Conservation (phyloP, 2,888 invertebrate genomes). For the Drosophila prolongata region DNA sequence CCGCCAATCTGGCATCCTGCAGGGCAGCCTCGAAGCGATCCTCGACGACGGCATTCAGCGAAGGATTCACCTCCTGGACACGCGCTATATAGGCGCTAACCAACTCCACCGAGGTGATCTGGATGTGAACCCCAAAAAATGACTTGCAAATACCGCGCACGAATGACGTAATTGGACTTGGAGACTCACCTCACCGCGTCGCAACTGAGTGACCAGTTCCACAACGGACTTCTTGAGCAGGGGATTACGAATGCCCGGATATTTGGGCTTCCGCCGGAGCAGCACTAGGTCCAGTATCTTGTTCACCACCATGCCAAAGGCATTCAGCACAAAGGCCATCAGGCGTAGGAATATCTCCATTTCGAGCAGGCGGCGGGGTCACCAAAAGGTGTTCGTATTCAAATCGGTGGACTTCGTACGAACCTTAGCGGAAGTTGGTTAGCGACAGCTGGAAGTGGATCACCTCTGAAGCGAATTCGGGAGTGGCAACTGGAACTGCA, state of each 20-base stretch:
- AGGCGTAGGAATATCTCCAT: conserved; percentile 73
- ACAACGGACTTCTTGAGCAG: conserved; percentile 69
- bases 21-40: conserved; percentile 88
- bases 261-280: conserved; percentile 57
- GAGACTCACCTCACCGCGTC: conserved; percentile 66
- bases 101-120: conserved; percentile 88
- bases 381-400: conserved; percentile 43
- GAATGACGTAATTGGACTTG: conserved; percentile 13
- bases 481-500: background rate
- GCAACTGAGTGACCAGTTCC: conserved; percentile 67
- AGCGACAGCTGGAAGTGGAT: background rate
- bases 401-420: conserved; percentile 45
- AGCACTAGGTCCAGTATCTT: conserved; percentile 53
- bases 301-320: conserved; percentile 61
- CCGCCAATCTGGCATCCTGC: conserved; percentile 87
- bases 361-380: conserved; percentile 36
- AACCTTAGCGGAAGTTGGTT: conserved; percentile 6
- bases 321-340: conserved; percentile 57
- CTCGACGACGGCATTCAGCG: conserved; percentile 90
- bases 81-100: conserved; percentile 87
- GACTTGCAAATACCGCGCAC: conserved; percentile 23
- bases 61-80: conserved; percentile 88
- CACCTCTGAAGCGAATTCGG: background rate
- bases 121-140: conserved; percentile 32
- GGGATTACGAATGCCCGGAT: conserved; percentile 66